Conservation (phyloP, 2,888 invertebrate genomes). For the Helicoverpa assulta region DNA sequence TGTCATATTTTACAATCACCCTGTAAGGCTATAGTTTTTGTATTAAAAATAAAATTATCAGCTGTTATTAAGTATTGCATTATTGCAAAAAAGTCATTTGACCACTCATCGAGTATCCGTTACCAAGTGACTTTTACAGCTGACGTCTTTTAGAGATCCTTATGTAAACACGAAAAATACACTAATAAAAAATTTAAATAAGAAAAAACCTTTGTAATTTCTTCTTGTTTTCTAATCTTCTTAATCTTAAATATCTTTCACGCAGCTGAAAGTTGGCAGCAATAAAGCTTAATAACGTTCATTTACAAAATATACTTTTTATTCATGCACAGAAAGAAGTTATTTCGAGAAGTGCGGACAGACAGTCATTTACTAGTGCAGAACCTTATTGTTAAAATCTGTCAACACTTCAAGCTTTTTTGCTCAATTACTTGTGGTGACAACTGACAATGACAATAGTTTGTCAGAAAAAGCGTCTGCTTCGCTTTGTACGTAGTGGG, state of each 20-base stretch:
- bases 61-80: constrained; percentile 3
- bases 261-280: too few relatives aligned
- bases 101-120: constrained; percentile 1
- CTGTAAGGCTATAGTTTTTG: constrained; percentile 2
- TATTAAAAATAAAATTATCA: constrained; percentile 5
- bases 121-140: background rate
- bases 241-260: too few relatives aligned
- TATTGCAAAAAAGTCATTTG: constrained; percentile 9
- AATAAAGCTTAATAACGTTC: too few relatives aligned
- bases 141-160: constrained; percentile 7
- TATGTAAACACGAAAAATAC: background rate
- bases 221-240: too few relatives aligned
- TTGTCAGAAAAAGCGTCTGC: background rate
- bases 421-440: constrained; percentile 25
- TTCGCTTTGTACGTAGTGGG: constrained; percentile 17
- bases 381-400: constrained; percentile 1
- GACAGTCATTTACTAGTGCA: background rate
- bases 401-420: constrained; percentile 9
- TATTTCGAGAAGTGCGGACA: too few relatives aligned
- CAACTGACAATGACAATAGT: constrained; percentile 10
- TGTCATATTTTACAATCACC: constrained; percentile 4
- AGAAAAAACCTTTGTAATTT: too few relatives aligned
- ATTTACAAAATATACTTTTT: too few relatives aligned
- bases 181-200: too few relatives aligned
- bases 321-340: too few relatives aligned